Base-by-base conservation (phyloP, 1,140 invertebrate species). In the Lepeophtheirus salmonis region DNA sequence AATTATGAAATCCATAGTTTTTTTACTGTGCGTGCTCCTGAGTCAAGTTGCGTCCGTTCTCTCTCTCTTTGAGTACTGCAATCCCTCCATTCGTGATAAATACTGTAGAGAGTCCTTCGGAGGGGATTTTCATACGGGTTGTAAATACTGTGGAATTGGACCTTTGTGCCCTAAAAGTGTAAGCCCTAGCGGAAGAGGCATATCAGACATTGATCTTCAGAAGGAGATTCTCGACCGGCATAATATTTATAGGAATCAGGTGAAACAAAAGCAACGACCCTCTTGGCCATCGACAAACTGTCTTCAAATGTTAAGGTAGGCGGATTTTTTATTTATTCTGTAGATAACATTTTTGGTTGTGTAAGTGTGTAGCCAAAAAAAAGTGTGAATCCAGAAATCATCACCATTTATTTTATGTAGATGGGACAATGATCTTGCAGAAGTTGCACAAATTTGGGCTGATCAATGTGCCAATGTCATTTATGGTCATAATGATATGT, bases 401-500 rank as follows among this genome's bases (percentile, higher is more conserved):
- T 12, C 49, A 50, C 20, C 2, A 10, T 2, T 50, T 12, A 10
- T 10, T 54, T 20, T 12, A 23, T 57, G 6, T 24, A 57, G 49
- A 26, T 61, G 59, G 59, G 59, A 61, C 59, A 24, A 56, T 3
- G 59, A 61, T 20, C 51, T 61, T 17, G 59, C 59, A 16, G 50
- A 53, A 30, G 49, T 54, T 17, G 59, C 59, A 20, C 59, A 61
- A 24, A 25, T 61, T 18, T 61, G 59, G 59, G 50, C 59, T 17
- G 59, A 61, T 12, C 59, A 61, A 54, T 61, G 59, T 61, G 50
- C 59, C 6, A 57, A 30, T 41, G 55, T 57, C 16, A 53, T 61
- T 14, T 56, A 56, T 18, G 16, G 24, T 23, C 49, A 61, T 55
- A 24, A 50, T 17, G 59, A 50, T n/a, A 18, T 53, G 14, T 61